Percentiles rank a stretch among this genome's conserved stretches.
Conservation (phyloP, 2,797 vertebrate genomes). For the Spinus pinus region DNA sequence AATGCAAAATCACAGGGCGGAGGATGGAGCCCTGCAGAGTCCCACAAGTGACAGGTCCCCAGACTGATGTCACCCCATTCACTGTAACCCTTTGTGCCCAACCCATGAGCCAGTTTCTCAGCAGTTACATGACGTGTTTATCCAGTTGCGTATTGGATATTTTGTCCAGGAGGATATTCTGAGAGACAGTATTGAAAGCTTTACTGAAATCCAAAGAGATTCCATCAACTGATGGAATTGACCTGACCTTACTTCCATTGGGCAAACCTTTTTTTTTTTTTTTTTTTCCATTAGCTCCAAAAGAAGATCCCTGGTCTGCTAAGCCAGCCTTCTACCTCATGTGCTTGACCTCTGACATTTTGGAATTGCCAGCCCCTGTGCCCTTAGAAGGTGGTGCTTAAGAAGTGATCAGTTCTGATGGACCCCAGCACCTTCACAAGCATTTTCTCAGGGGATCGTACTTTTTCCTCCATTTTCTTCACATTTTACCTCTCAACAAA, state of each 20-base stretch:
- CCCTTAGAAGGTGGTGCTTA: neutral
- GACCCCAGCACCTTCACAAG: neutral
- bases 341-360: neutral
- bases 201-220: neutral
- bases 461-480: neutral
- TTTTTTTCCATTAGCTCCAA: neutral
- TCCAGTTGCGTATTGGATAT: neutral
- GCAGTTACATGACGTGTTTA: neutral
- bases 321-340: fast-evolving
- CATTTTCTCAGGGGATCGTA: neutral
- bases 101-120: fast-evolving
- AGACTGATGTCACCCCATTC: neutral
- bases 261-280: no score
- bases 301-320: neutral
- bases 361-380: neutral
- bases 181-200: neutral
- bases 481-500: neutral
- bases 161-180: neutral
- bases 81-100: no score
- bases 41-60: neutral
- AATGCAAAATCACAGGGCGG: fast-evolving
- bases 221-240: neutral
- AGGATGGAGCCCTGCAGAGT: neutral
- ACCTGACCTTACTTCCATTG: neutral
- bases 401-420: neutral